Evolutionary conservation across 2,797 vertebrate species (phyloP).

Genomic region (Alectoris magna): DNA sequence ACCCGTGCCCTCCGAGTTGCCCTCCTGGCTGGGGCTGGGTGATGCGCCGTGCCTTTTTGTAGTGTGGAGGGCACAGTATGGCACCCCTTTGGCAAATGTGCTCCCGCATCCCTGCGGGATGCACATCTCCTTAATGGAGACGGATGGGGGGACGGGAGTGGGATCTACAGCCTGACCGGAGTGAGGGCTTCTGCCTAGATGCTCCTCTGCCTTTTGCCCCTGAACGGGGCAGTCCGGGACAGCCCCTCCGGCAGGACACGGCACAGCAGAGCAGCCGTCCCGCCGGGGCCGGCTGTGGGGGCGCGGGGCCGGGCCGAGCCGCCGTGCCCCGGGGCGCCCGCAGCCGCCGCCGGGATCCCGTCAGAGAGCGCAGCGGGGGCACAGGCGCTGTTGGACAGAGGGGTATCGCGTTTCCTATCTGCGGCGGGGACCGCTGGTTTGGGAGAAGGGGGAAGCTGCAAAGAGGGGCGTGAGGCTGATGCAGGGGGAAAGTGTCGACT

Average conservation of each 20-base stretch:
- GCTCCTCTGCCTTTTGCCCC: no score
- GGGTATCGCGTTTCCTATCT: background rate
- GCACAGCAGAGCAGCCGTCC: background rate
- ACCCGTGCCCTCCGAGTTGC: no score
- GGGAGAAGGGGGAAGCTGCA: background rate
- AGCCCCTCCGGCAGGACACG: background rate
- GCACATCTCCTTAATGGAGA: background rate
- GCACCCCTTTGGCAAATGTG: background rate
- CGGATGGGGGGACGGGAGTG: background rate
- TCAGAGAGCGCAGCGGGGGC: background rate
- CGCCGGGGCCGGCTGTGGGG: background rate
- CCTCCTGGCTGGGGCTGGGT: background rate
- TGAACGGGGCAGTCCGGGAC: no score
- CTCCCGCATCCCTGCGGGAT: background rate
- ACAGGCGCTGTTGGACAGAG: background rate
- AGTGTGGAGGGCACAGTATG: background rate
- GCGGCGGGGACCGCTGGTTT: background rate
- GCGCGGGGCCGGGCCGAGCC: background rate
- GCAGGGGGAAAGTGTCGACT: background rate
- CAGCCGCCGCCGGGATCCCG: background rate
- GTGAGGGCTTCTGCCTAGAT: no score
- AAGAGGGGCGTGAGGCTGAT: background rate
- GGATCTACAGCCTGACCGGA: background rate
- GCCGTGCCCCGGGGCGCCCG: background rate
- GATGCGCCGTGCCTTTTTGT: background rate